A percentile compares a stretch with the other conserved stretches of the same genome.
These are phyloP conservation scores for Paramormyrops kingsleyae DNA, from an alignment of 2,113 vertebrate genomes.

Conservation along the genomic window DNA sequence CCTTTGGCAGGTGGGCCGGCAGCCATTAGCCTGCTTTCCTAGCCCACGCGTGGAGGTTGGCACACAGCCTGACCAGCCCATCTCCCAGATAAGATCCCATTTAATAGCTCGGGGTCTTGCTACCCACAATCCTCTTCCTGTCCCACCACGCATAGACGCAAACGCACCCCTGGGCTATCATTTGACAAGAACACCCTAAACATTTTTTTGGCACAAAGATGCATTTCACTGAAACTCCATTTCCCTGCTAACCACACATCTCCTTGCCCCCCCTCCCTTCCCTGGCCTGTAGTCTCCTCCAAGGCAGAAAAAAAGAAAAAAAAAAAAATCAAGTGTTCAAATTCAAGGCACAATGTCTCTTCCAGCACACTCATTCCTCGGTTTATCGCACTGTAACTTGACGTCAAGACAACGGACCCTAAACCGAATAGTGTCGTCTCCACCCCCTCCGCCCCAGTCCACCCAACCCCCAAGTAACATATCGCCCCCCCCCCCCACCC, in stretches of 20 bases:
- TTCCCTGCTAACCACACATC: slow-evolving; percentile 10
- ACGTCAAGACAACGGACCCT: slow-evolving; percentile 29
- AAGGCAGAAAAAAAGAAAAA: slow-evolving; percentile 40
- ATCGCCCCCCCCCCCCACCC: background rate
- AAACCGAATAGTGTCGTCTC: slow-evolving; percentile 10
- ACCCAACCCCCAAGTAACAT: background rate
- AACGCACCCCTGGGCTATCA: slow-evolving; percentile 8
- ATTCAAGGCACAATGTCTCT: slow-evolving; percentile 77
- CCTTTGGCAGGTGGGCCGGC: background rate
- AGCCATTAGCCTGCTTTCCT: background rate
- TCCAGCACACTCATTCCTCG: slow-evolving; percentile 40
- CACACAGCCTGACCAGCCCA: background rate
- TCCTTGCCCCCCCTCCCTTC: slow-evolving; percentile 26
- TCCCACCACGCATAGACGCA: slow-evolving; percentile 18
- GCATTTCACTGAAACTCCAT: background rate
- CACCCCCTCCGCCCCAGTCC: background rate
- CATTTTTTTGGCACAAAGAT: background rate
- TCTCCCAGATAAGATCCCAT: background rate
- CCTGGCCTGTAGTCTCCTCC: slow-evolving; percentile 39
- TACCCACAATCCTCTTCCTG: slow-evolving; percentile 3
- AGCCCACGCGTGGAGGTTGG: background rate
- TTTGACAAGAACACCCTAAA: background rate
- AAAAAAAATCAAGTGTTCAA: slow-evolving; percentile 49
- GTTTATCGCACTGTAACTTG: slow-evolving; percentile 26
- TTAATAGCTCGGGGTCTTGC: background rate